These are phyloP conservation scores for Rhagophthalmus giganteus DNA, from an alignment of 2,888 invertebrate species.

Conservation along the genomic window DNA sequence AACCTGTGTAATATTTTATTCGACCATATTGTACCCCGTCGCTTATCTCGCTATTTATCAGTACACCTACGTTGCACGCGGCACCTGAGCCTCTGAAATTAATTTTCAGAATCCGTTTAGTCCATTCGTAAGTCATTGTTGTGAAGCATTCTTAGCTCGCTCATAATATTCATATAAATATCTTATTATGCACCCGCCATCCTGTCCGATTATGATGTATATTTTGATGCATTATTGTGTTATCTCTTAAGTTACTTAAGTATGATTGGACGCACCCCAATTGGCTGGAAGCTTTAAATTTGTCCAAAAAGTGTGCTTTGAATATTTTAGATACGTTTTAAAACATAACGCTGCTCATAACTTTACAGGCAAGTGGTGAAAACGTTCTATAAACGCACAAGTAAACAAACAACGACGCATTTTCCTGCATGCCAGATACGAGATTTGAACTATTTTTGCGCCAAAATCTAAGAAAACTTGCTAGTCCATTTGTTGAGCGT, in stretches of 20 bases:
- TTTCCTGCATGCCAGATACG: no score
- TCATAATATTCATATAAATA: constrained; percentile 46
- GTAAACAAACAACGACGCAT: no score
- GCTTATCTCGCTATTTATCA: constrained; percentile 44
- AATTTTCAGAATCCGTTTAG: constrained; percentile 49
- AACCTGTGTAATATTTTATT: constrained; percentile 47
- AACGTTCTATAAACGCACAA: no score
- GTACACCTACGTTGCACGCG: constrained; percentile 45
- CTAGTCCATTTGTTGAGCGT: no score
- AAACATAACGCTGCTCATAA: no score
- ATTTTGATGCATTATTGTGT: constrained; percentile 35
- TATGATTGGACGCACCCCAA: constrained; percentile 30
- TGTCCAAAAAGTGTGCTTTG: constrained; percentile 12
- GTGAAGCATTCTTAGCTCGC: constrained; percentile 41
- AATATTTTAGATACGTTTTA: constrained; percentile 4
- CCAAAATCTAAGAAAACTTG: no score
- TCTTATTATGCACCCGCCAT: constrained; percentile 43
- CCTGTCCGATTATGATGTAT: constrained; percentile 45
- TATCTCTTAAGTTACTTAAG: constrained; percentile 32
- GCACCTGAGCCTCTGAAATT: constrained; percentile 48
- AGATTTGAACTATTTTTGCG: no score
- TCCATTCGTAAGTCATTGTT: constrained; percentile 46
- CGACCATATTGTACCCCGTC: constrained; percentile 45
- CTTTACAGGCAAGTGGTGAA: no score
- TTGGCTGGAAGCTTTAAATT: constrained; percentile 12